Evolutionary conservation across 1,140 invertebrate genomes (phyloP).

Genomic region (Drosophila kanapiae): DNA sequence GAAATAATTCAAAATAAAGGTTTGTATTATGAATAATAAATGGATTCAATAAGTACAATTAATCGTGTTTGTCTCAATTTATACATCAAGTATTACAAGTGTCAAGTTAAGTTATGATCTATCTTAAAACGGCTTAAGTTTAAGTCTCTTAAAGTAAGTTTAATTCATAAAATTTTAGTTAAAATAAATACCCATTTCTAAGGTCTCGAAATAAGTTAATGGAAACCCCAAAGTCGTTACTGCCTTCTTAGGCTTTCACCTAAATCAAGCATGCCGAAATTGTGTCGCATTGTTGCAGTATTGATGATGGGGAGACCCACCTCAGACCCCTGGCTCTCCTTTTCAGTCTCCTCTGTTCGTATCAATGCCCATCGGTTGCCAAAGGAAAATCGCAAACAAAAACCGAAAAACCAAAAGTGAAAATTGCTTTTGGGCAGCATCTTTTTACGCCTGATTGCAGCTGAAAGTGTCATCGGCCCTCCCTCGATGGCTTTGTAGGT

Average conservation of each 20-base stretch:
- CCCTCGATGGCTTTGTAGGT: slow-evolving; percentile 31
- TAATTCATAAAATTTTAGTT: neutral
- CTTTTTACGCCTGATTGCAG: slow-evolving; percentile 82
- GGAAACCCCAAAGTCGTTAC: neutral
- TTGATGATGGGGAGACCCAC: slow-evolving; percentile 66
- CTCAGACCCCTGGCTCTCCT: slow-evolving; percentile 2
- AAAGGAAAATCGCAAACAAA: slow-evolving; percentile 54
- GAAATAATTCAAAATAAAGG: no score
- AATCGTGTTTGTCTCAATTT: neutral
- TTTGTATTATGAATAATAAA: no score
- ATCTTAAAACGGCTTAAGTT: neutral
- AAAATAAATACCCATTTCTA: neutral
- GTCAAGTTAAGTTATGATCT: neutral
- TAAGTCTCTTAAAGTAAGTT: neutral
- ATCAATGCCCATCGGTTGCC: slow-evolving; percentile 28
- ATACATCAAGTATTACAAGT: neutral
- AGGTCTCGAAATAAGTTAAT: neutral
- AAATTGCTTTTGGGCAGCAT: slow-evolving; percentile 76
- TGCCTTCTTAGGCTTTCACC: neutral
- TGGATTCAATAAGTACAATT: no score
- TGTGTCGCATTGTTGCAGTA: slow-evolving; percentile 78
- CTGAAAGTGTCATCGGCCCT: slow-evolving; percentile 55
- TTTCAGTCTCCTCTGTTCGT: slow-evolving; percentile 10
- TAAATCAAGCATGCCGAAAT: slow-evolving; percentile 40
- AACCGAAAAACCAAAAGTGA: slow-evolving; percentile 69